Conservation (phyloP, 2,113 vertebrate genomes). For the Pteruthius melanotis region DNA sequence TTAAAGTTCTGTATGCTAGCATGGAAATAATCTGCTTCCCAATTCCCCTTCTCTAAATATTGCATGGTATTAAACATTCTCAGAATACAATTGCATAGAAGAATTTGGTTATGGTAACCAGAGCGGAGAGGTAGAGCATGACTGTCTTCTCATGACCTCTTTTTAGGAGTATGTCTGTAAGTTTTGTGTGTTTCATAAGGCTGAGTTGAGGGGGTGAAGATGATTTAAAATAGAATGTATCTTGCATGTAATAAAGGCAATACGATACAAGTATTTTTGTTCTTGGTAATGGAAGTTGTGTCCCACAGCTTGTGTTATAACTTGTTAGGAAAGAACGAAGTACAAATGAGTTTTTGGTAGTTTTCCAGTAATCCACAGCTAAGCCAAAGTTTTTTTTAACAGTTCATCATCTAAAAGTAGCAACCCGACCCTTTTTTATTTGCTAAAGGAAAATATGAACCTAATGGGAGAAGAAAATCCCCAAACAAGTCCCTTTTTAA, state of each 20-base stretch:
- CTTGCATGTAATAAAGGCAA: not conserved
- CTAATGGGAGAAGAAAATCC: accelerated
- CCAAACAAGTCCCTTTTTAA: not conserved
- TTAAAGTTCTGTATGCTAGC: not conserved
- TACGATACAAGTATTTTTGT: not conserved
- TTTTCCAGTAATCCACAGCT: not conserved
- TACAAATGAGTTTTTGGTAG: not conserved
- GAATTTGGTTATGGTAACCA: not conserved
- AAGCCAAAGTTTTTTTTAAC: not conserved
- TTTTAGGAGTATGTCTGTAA: not conserved
- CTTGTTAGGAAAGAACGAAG: not conserved
- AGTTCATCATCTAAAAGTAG: not conserved
- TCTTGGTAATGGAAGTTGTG: not conserved
- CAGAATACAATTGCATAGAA: not conserved
- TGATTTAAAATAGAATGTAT: not conserved
- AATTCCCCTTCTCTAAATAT: not conserved
- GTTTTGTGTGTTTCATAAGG: not conserved
- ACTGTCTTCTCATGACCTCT: not conserved
- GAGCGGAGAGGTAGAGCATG: not conserved
- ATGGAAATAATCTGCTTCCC: not conserved
- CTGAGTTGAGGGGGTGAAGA: not conserved
- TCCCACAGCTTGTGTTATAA: not conserved
- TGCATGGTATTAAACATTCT: not conserved
- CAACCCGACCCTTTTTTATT: not conserved
- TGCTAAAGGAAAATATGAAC: not conserved